Evolutionary conservation across 2,113 vertebrate genomes (phyloP).

Genomic region (Caracal caracal): DNA sequence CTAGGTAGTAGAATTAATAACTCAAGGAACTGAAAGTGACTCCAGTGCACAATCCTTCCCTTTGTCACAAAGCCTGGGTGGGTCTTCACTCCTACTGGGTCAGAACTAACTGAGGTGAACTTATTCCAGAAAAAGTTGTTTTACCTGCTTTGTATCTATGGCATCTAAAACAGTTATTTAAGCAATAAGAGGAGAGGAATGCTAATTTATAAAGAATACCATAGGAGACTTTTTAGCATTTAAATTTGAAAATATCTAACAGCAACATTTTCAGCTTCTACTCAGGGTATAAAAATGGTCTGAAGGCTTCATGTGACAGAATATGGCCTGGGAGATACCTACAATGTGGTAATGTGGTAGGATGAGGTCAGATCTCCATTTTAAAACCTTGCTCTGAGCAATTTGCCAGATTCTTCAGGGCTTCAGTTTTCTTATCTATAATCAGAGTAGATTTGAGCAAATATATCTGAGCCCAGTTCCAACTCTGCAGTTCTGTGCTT

Average conservation of each 20-base stretch:
- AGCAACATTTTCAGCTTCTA: background rate
- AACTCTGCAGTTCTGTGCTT: background rate
- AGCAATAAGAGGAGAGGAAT: background rate
- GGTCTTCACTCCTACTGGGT: background rate
- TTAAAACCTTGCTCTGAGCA: background rate
- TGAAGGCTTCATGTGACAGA: background rate
- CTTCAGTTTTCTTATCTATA: constrained; percentile 14
- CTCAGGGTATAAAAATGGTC: background rate
- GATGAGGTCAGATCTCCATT: background rate
- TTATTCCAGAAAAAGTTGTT: background rate
- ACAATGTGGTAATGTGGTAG: background rate
- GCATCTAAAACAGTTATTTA: background rate
- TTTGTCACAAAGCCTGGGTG: background rate
- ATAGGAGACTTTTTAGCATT: background rate
- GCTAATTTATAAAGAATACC: background rate
- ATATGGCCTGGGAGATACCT: background rate
- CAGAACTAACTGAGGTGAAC: background rate
- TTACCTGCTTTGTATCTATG: background rate
- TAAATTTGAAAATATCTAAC: background rate
- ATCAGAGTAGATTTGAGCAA: background rate
- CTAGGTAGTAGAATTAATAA: background rate
- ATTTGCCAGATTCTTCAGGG: background rate
- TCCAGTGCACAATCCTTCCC: background rate
- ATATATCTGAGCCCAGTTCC: background rate
- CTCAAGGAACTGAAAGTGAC: background rate